Conservation (phyloP, 2,888 invertebrate species). For the Microctonus aethiopoides region DNA sequence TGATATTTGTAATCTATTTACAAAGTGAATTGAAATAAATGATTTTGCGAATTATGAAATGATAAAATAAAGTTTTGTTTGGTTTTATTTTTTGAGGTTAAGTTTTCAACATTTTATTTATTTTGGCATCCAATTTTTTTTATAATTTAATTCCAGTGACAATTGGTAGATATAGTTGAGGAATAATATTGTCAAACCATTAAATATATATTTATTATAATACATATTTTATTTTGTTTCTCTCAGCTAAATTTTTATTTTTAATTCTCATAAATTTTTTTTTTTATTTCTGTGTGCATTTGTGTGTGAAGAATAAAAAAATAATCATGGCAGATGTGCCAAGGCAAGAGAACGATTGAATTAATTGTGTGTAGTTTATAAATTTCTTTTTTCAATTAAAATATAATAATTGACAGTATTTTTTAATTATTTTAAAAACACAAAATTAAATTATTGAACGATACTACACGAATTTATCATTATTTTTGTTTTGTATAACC, state of each 20-base stretch:
- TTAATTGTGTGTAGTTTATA: background rate
- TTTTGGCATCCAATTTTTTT: conserved; percentile 4
- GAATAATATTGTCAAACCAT: background rate
- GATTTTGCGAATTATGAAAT: background rate
- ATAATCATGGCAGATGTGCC: background rate
- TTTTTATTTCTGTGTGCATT: background rate
- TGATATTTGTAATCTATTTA: background rate
- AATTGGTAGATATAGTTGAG: background rate
- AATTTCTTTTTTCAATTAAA: background rate
- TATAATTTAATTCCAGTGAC: background rate
- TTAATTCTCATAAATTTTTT: background rate
- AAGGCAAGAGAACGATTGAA: background rate
- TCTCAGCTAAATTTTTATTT: background rate
- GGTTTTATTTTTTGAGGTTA: background rate
- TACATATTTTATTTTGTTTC: background rate
- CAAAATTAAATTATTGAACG: background rate
- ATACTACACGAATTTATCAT: too few relatives aligned
- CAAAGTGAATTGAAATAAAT: background rate
- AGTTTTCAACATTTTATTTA: background rate
- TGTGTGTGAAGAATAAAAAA: background rate
- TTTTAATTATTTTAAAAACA: background rate
- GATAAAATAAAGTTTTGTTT: background rate
- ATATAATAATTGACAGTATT: background rate
- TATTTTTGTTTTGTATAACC: conserved; percentile 5
- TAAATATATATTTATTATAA: background rate